A percentile compares a stretch with the other conserved stretches of the same genome.
These are phyloP conservation scores for Drosophila parvula DNA, from an alignment of 1,140 invertebrate genomes.

Conservation along the genomic window DNA sequence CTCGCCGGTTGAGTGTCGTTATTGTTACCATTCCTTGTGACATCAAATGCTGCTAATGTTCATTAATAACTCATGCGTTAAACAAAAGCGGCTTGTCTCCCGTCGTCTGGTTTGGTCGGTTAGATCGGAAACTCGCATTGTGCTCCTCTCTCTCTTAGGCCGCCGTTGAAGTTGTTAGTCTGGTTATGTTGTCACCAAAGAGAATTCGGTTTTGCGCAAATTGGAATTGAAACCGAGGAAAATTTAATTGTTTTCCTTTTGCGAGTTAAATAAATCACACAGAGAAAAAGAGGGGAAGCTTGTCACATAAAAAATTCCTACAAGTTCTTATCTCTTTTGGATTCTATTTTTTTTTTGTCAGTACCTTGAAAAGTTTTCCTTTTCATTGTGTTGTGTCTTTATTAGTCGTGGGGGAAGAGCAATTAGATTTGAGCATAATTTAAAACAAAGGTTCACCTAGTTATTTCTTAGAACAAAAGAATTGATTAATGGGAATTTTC, in stretches of 20 bases:
- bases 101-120: conserved; percentile 32
- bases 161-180: conserved; percentile 40
- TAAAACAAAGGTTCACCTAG: conserved; percentile 69
- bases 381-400: conserved; percentile 25
- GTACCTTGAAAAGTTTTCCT: not conserved
- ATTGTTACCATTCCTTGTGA: conserved; percentile 44
- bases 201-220: conserved; percentile 48
- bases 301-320: not conserved
- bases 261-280: not conserved
- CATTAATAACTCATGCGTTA: conserved; percentile 74
- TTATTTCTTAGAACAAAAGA: conserved; percentile 70
- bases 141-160: not conserved
- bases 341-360: not conserved
- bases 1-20: conserved; percentile 29
- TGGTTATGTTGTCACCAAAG: conserved; percentile 51
- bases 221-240: conserved; percentile 8
- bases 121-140: conserved; percentile 24
- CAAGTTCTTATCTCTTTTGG: not conserved
- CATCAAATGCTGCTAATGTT: conserved; percentile 68
- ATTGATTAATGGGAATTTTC: conserved; percentile 78
- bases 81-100: conserved; percentile 54
- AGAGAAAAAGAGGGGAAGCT: not conserved
- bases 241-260: conserved; percentile 17
- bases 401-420: conserved; percentile 18
- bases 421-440: conserved; percentile 61